Percentiles rank a stretch among this genome's conserved stretches.
These are phyloP conservation scores for Strix occidentalis DNA, from an alignment of 2,797 vertebrate species.

Conservation along the genomic window DNA sequence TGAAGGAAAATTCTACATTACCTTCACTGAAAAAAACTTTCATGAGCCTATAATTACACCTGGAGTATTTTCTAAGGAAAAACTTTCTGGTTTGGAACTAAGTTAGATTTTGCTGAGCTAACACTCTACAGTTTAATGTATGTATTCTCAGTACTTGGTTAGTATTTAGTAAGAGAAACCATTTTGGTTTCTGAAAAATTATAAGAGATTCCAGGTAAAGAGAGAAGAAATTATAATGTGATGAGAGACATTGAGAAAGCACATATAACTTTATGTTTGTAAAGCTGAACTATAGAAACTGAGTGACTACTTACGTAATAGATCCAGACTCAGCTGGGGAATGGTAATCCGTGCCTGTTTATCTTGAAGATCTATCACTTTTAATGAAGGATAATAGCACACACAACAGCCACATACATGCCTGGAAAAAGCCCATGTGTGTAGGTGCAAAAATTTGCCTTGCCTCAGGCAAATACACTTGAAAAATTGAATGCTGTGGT, in stretches of 20 bases:
- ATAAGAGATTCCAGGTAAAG: constrained; percentile 23
- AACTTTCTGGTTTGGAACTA: neutral
- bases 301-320: constrained; percentile 17
- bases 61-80: constrained; percentile 16
- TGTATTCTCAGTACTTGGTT: neutral
- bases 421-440: constrained; percentile 40
- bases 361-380: constrained; percentile 55
- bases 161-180: constrained; percentile 1
- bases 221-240: constrained; percentile 57
- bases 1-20: neutral
- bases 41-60: neutral
- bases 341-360: neutral
- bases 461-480: constrained; percentile 15
- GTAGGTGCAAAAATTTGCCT: constrained; percentile 61
- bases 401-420: constrained; percentile 42
- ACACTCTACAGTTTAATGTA: neutral
- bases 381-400: constrained; percentile 59
- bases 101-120: neutral
- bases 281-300: constrained; percentile 38
- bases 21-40: neutral
- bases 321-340: constrained; percentile 28
- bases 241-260: constrained; percentile 57
- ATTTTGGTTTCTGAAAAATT: constrained; percentile 45
- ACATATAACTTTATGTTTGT: neutral
- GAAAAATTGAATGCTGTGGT: constrained; percentile 44